Base-by-base conservation (phyloP, 2,888 invertebrate species). In the Alentia gelatinosa region DNA sequence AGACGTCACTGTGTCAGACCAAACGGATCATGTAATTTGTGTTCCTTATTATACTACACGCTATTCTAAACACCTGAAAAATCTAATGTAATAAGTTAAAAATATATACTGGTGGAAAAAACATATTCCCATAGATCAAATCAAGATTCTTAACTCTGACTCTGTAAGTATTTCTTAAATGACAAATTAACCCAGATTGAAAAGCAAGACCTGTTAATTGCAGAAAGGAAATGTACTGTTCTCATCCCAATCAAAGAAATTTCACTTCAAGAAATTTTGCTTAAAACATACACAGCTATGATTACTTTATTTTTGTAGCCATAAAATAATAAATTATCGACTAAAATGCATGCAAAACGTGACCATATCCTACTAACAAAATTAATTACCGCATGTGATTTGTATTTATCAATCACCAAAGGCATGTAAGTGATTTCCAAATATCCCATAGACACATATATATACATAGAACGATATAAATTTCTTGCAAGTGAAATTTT, bases 401-500 rank as follows among this genome's bases (percentile, higher is more conserved):
- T 79, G 37, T 79, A 79, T 39, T 39, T 35, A 26, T 39, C 7
- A 35, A 7, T 23, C 39, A 79, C 39, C 79, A 79, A 74, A 79
- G 39, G 79, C 79, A 79, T 79, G 79, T 79, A 35, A 37, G 15
- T 39, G 35, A 79, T 79, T 79, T 35, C 39, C 39, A 39, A 79
- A 39, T 35, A 37, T 37, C 79, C 79, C 79, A 79, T 79, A 79
- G 79, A 79, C 79, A 79, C 74, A 74, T 56, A 74, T n/a, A n/a
- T 79, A 33, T 4, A 86, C 47, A 47, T 86, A 86, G 86, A 86
- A 1, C n/a, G 42, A 86, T n/a, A 40, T 83, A 40, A 83, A 83
- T 86, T 86, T 86, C 86, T 86, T 86, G 86, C 86, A 86, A 86
- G 86, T 86, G 86, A 86, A 86, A 86, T 86, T 86, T 86, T 23